Evolutionary conservation across 2,888 invertebrate species (phyloP), one percentile per base, ranked within the genome.

Genomic region (Strigamia maritima): DNA sequence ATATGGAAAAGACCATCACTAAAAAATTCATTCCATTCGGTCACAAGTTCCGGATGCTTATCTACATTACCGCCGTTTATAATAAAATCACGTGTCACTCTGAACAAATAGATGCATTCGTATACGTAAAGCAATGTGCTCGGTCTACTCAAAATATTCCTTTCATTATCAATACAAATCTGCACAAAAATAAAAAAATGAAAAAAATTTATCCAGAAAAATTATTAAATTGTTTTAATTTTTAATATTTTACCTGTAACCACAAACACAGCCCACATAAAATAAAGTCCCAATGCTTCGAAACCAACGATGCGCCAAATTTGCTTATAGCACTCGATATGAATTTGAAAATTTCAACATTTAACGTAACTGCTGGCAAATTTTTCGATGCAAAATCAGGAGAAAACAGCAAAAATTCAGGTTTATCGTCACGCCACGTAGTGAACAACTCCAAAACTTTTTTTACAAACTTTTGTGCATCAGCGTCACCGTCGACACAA

Each of bases 1-100:
- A 88, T 87, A 77, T 83, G 83, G 83, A 89, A 89, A 54, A 92
- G 86, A 82, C 90, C 91, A 78, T 90, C 89, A 80, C 90, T 89
- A 87, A 94, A 93, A 79, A 95, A 89, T 85, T 93, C 91, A 77
- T 87, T 86, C 94, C 94, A 95, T 87, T 95, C 94, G 78, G 89
- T 88, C 31, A 88, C 84, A 76, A 90, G 89, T 82, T 85, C 83
- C 4, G 74, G 28, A 74, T 74, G 74, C 6, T 74, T 74, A 3
- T 12, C n/a, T 16, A 49, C 6, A 3, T 3, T 10, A 49, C 16
- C 7, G 16, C 74, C 28, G 4, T 14, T 22, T 19, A 24, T 76
- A 3, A 76, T 31, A 4, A 31, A 8, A 76, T 76, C 38, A 31
- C 16, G 8, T 3, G 35, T 10, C 8, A 4, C 22, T 22, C n/a